phyloP scores from a whole-genome alignment of 1,140 invertebrate species.

The Pantala flavescens region DNA sequence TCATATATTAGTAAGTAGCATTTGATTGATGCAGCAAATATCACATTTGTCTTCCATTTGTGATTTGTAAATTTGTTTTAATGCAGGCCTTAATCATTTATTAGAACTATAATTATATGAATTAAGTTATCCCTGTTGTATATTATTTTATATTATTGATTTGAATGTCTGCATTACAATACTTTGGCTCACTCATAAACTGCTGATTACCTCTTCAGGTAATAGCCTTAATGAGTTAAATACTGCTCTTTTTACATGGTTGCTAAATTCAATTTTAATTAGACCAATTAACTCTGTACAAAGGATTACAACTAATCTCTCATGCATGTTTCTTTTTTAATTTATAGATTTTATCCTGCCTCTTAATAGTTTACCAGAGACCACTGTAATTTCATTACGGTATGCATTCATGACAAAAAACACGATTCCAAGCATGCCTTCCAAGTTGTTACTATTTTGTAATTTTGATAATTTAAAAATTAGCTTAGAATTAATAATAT shows the following conservation, averaged over 20 bases:
- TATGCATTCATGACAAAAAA: neutral
- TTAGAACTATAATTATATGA: neutral
- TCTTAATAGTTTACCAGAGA: neutral
- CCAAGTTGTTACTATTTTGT: neutral
- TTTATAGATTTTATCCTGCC: neutral
- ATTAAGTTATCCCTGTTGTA: neutral
- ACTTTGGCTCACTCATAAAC: neutral
- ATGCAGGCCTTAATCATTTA: neutral
- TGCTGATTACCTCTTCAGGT: neutral
- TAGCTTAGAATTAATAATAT: conserved; percentile 4
- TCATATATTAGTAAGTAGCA: neutral
- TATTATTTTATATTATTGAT: neutral
- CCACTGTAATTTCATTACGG: neutral
- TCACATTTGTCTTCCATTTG: conserved; percentile 6
- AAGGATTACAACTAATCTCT: neutral
- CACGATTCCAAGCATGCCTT: neutral
- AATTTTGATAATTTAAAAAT: conserved; percentile 9
- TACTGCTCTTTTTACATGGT: neutral
- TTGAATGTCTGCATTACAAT: neutral
- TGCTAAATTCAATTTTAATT: neutral
- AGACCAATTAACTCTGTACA: neutral
- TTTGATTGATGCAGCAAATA: neutral
- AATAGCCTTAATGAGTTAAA: neutral
- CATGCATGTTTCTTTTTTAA: conserved; percentile 1
- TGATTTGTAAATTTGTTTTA: neutral